Conservation (phyloP, 2,888 invertebrate genomes). For the Orthosia incerta region DNA sequence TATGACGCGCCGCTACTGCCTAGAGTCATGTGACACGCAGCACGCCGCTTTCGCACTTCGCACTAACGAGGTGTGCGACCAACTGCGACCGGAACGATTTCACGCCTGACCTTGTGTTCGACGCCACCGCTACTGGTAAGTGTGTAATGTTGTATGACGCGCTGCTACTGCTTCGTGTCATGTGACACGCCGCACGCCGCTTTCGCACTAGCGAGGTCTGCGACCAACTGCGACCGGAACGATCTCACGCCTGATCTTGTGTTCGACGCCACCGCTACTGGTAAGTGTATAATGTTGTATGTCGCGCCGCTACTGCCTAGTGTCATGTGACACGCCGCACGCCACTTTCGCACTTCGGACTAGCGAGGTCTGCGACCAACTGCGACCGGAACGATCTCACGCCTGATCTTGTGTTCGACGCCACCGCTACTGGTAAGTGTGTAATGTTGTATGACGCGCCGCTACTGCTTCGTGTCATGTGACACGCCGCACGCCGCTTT, state of each 20-base stretch:
- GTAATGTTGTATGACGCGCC: slow-evolving; percentile 86
- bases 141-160: no score
- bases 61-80: slow-evolving; percentile 67
- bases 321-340: slow-evolving; percentile 91
- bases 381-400: slow-evolving; percentile 65
- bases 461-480: slow-evolving; percentile 95
- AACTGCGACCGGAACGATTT: slow-evolving; percentile 91
- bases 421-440: slow-evolving; percentile 92
- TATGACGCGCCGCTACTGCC: no score
- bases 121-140: no score
- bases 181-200: no score
- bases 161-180: no score
- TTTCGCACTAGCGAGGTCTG: no score
- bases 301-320: slow-evolving; percentile 94
- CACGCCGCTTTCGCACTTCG: slow-evolving; percentile 37
- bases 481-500: slow-evolving; percentile 79
- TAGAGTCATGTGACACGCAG: no score
- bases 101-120: no score
- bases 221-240: no score
- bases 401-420: slow-evolving; percentile 92
- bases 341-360: no score
- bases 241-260: slow-evolving; percentile 88
- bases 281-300: slow-evolving; percentile 82
- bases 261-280: slow-evolving; percentile 93
- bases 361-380: no score